Evolutionary conservation across 2,888 invertebrate genomes (phyloP).

Genomic region (Argynnis bischoffii): DNA sequence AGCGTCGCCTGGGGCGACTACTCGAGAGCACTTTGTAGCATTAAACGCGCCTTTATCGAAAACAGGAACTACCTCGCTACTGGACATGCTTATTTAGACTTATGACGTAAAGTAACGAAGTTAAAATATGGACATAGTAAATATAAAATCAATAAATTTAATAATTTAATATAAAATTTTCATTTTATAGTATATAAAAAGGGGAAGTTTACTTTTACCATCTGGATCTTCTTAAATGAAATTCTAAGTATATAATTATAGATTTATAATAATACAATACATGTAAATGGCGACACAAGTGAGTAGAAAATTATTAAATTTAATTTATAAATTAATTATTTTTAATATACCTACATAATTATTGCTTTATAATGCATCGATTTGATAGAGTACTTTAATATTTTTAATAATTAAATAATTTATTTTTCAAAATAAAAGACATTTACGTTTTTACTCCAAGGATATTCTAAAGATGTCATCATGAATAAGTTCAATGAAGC

Average conservation of each 20-base stretch:
- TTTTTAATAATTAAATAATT: too few species aligned
- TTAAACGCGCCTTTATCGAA: slow-evolving; percentile 69
- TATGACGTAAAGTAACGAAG: slow-evolving; percentile 47
- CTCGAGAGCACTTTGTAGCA: slow-evolving; percentile 72
- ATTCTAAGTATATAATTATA: not conserved
- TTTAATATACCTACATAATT: too few species aligned
- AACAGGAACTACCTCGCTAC: slow-evolving; percentile 48
- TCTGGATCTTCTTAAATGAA: not conserved
- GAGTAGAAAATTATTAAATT: too few species aligned
- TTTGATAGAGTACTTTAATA: too few species aligned
- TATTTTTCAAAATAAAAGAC: not conserved
- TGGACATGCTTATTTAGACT: slow-evolving; percentile 48
- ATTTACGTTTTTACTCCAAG: slow-evolving; percentile 26
- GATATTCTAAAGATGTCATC: slow-evolving; percentile 59
- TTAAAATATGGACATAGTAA: not conserved
- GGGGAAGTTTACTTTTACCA: not conserved
- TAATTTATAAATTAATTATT: too few species aligned
- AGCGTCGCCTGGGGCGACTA: slow-evolving; percentile 73
- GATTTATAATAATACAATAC: too few species aligned
- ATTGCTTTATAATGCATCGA: too few species aligned
- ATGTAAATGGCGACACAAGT: too few species aligned
- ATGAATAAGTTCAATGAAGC: slow-evolving; percentile 71
- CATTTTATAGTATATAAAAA: not conserved
- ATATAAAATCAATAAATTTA: not conserved
- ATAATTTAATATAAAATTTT: too few species aligned